Conservation (phyloP, 2,797 vertebrate genomes). For the Prunella strophiata region DNA sequence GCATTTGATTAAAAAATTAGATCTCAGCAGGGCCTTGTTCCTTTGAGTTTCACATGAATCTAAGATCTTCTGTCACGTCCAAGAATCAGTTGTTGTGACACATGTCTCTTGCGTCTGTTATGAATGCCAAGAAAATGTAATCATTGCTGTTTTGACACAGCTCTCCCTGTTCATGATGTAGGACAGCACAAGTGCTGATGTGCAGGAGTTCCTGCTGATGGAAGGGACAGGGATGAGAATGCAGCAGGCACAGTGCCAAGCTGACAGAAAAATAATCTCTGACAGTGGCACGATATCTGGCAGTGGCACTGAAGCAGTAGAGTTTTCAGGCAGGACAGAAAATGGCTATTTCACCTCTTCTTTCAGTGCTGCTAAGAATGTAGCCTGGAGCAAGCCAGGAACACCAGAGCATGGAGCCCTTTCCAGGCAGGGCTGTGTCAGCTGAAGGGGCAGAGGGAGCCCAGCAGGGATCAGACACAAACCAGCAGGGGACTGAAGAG, state of each 20-base stretch:
- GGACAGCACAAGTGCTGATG: neutral
- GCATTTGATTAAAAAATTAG: neutral
- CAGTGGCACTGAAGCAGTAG: neutral
- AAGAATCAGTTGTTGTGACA: neutral
- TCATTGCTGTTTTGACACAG: neutral
- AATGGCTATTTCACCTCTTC: neutral
- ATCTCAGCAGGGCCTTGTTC: neutral
- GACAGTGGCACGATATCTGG: neutral
- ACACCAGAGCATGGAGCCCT: neutral
- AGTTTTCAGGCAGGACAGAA: neutral
- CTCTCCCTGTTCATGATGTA: neutral
- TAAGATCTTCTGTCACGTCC: neutral
- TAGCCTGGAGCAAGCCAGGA: neutral
- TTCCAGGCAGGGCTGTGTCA: neutral
- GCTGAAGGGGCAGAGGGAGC: neutral
- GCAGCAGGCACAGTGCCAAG: neutral
- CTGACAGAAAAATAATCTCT: neutral
- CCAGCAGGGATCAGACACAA: neutral
- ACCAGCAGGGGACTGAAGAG: neutral
- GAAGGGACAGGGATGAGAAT: neutral
- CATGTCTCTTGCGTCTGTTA: neutral
- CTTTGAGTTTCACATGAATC: neutral
- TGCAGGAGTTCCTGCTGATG: neutral
- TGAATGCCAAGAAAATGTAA: neutral
- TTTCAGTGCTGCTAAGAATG: neutral